These are phyloP conservation scores for Molossus alvarezi DNA, from an alignment of 2,797 vertebrate species.

Conservation along the genomic window DNA sequence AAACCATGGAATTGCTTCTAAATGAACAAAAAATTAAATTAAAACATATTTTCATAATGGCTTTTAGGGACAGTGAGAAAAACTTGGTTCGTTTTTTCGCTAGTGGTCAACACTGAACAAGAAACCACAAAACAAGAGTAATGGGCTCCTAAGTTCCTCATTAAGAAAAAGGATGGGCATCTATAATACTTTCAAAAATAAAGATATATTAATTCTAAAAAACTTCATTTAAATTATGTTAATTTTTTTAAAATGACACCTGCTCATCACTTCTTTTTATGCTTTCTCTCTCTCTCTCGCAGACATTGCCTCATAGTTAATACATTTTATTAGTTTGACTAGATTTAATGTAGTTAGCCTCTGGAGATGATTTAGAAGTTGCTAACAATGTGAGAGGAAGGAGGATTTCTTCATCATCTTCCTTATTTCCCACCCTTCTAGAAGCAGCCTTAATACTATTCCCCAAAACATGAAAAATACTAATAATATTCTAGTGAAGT, in stretches of 20 bases:
- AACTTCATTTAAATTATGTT: no score
- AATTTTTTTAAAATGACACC: background rate
- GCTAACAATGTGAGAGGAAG: background rate
- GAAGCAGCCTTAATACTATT: background rate
- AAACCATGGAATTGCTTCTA: conserved; percentile 54
- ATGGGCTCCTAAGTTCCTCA: background rate
- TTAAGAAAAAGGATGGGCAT: background rate
- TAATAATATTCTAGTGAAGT: background rate
- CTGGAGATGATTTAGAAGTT: conserved; percentile 27
- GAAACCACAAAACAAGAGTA: background rate
- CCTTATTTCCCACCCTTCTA: background rate
- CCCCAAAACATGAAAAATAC: conserved; percentile 38
- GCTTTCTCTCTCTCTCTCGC: background rate
- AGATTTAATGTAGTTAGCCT: background rate
- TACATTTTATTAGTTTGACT: background rate
- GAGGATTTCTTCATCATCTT: background rate
- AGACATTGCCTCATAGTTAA: background rate
- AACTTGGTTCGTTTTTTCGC: background rate
- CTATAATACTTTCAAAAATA: no score
- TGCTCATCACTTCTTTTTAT: background rate
- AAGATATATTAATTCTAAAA: no score
- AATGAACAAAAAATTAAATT: conserved; percentile 6
- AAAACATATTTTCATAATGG: background rate
- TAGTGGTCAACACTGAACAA: background rate
- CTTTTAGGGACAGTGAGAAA: background rate